These are phyloP conservation scores for Arbacia lixula DNA, from an alignment of 53 echinoderm and acorn worm genomes.

Conservation along the genomic window DNA sequence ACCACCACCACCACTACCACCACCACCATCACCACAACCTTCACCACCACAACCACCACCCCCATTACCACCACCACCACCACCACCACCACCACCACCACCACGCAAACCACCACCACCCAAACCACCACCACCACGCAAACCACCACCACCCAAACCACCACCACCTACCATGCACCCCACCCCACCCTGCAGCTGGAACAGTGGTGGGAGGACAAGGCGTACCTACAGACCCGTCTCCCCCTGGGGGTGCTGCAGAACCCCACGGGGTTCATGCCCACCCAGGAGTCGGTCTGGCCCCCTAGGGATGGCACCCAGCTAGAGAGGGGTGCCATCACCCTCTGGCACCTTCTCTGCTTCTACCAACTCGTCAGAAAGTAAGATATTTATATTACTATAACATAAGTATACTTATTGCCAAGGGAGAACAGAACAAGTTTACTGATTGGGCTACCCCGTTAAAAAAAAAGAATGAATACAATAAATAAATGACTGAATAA, in stretches of 20 bases:
- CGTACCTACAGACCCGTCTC: constrained; percentile 71
- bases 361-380: constrained; percentile 70
- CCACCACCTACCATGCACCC: neutral
- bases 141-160: neutral
- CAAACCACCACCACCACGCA: neutral
- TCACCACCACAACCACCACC: neutral
- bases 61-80: neutral
- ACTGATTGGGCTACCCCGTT: no score
- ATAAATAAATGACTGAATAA: no score
- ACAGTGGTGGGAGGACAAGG: constrained; percentile 86
- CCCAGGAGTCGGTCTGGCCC: constrained; percentile 75
- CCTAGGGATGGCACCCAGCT: constrained; percentile 73
- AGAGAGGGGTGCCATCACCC: constrained; percentile 65
- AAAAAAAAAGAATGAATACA: no score
- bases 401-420: no score
- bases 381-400: no score
- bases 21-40: neutral
- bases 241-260: constrained; percentile 74
- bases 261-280: constrained; percentile 54
- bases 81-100: neutral
- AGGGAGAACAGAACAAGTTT: no score
- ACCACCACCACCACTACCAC: neutral
- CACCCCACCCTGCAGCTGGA: constrained; percentile 57
- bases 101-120: neutral
- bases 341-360: constrained; percentile 62